Evolutionary conservation across 2,888 invertebrate genomes (phyloP), one percentile per base, ranked within the genome.

Genomic region (Rhorus exstirpatorius): DNA sequence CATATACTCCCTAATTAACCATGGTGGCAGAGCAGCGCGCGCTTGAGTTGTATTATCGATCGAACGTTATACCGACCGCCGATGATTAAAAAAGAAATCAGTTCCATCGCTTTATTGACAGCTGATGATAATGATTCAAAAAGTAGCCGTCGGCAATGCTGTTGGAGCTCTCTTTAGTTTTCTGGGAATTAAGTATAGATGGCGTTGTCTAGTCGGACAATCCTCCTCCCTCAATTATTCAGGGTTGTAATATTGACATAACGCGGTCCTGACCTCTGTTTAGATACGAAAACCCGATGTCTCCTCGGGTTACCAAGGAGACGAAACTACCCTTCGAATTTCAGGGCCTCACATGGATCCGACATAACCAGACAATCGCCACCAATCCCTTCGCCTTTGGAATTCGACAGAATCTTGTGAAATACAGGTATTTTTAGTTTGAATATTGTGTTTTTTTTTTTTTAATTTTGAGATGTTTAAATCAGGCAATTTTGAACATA

Each of bases 241-340:
- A 61, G 51, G 70, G 41, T 4, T 67, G 83, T 79, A 81, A 83
- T 86, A 87, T 87, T 83, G 87, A 87, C 86, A 87, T 86, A 87
- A 87, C 86, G 84, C 75, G 79, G 82, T 82, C 71, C 79, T 79
- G 82, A 79, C 83, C 79, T 84, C 84, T 85, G 86, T 85, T 83
- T 87, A 79, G 86, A 84, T 84, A 85, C 84, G 80, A 67, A 76
- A 26, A 61, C 53, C 76, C 82, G 35, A 79, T 79, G 76, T 81
- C 76, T 81, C 84, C 84, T 86, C 78, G 67, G 72, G 86, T 87
- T 84, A 61, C 86, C 86, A 85, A 80, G 84, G 86, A 72, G 46
- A 86, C 85, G 74, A 76, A 79, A 79, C 84, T 81, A 84, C 87
- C 85, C 86, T 84, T 79, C 53, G 77, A 72, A 75, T 81, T 85